A percentile compares a stretch with the other conserved stretches of the same genome.
phyloP scores from a whole-genome alignment of 92 coral and sea anemone genomes.

The Siderastrea radians region DNA sequence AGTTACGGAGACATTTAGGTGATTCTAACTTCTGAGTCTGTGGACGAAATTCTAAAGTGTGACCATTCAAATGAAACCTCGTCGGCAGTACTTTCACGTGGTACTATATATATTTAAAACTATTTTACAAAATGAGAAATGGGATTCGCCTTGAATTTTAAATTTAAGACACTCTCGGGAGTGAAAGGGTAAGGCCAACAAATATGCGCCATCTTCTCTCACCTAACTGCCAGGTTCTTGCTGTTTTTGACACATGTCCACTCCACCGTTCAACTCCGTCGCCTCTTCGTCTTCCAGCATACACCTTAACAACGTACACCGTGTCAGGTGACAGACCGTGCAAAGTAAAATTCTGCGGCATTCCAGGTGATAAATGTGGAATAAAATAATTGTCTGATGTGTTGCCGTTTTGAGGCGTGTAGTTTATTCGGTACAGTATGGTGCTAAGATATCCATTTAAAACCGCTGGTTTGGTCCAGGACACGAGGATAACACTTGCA shows the following conservation, averaged over 20 bases:
- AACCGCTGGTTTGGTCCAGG: conserved; percentile 77
- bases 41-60: no score
- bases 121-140: no score
- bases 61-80: no score
- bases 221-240: conserved; percentile 86
- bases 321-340: conserved; percentile 68
- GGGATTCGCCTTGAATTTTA: no score
- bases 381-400: conserved; percentile 28
- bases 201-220: not conserved
- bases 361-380: conserved; percentile 33
- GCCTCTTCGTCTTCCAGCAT: conserved; percentile 75
- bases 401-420: conserved; percentile 57
- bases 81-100: no score
- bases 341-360: conserved; percentile 59
- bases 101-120: no score
- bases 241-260: conserved; percentile 37
- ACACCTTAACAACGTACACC: conserved; percentile 69
- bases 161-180: not conserved
- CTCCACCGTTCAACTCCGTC: conserved; percentile 78
- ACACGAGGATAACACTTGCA: conserved; percentile 57
- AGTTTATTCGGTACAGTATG: conserved; percentile 69
- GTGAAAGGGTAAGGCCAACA: not conserved
- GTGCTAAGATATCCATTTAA: conserved; percentile 79
- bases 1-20: no score
- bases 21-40: no score